Evolutionary conservation across 2,113 vertebrate species (phyloP), one percentile per base, ranked within the genome.

Genomic region (Boulengeromyrus knoepffleri): DNA sequence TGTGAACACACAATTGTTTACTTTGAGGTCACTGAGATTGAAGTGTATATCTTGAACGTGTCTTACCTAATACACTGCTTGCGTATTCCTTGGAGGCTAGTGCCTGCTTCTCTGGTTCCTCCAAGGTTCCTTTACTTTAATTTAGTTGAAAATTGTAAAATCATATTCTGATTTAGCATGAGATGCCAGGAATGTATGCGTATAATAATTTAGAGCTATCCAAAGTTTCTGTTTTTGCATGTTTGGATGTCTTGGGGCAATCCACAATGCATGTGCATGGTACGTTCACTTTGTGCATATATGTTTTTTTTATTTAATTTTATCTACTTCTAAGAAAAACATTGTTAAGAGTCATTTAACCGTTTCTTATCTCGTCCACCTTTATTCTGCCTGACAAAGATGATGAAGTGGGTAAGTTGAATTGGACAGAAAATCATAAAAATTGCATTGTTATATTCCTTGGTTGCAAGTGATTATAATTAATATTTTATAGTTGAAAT

Each of bases 361-460:
- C 8, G 27, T 86, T 19, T 88, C 15, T 50, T 91, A 50, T 9
- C 84, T 88, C 88, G 3, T 84, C 13, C 49, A 90, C 53, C 5
- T n/a, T 62, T 19, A 62, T 45, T 91, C 77, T 56, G 93, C 92
- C 17, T 88, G 89, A 93, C 0, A 89, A 74, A 96, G 95, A 92
- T 92, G 94, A 56, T 91, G 3, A 92, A 86, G 1, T 95, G 95
- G 96, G 95, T 96, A 93, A 95, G 96, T 96, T 3, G 87, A 80
- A 52, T 66, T 39, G 70, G 36, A 74, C 31, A 77, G 27, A 77
- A 39, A 39, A 77, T 36, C 2, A 3, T 7, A 77, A 24, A 89
- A 10, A 19, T 83, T 13, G 3, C 27, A 8, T 53, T 27, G 5
- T 80, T 6, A 12, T 46, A 36, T 36, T 27, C 10, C 0, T 36